Evolutionary conservation across 2,888 invertebrate genomes (phyloP).

Genomic region (Thyatira batis): DNA sequence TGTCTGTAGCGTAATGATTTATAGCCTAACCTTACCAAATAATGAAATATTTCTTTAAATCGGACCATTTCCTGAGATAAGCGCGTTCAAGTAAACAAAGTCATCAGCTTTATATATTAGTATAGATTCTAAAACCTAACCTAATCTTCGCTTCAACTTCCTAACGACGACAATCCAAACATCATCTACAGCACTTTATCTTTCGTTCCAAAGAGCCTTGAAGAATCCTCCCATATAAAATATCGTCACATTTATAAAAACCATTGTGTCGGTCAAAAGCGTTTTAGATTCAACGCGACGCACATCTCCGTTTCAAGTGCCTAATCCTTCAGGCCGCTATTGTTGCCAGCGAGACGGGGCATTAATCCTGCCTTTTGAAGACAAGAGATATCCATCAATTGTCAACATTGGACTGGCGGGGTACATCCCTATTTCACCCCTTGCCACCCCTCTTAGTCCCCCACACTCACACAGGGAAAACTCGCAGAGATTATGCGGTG

Average conservation of each 20-base stretch:
- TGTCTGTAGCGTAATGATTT: no score
- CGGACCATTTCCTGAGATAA: no score
- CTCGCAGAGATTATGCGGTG: constrained; percentile 54
- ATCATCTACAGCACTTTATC: not conserved
- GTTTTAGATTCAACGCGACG: constrained; percentile 39
- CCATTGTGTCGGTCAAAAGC: constrained; percentile 31
- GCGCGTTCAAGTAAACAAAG: no score
- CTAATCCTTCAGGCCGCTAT: constrained; percentile 70
- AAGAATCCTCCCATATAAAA: constrained; percentile 15
- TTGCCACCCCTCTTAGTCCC: constrained; percentile 33
- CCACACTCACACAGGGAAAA: constrained; percentile 57
- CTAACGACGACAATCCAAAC: not conserved
- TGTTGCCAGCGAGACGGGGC: constrained; percentile 64
- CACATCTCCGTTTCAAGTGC: constrained; percentile 47
- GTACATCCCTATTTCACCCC: constrained; percentile 47
- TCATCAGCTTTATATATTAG: no score
- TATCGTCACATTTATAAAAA: constrained; percentile 16
- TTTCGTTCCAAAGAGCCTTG: not conserved
- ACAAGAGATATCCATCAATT: constrained; percentile 82
- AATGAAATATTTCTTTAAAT: no score
- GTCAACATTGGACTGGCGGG: constrained; percentile 78
- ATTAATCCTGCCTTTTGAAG: constrained; percentile 81
- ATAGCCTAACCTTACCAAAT: no score
- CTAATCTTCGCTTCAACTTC: not conserved
- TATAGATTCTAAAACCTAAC: no score